Evolutionary conservation across 2,888 invertebrate genomes (phyloP), one percentile per base, ranked within the genome.

Genomic region (Dasypogon diadema): DNA sequence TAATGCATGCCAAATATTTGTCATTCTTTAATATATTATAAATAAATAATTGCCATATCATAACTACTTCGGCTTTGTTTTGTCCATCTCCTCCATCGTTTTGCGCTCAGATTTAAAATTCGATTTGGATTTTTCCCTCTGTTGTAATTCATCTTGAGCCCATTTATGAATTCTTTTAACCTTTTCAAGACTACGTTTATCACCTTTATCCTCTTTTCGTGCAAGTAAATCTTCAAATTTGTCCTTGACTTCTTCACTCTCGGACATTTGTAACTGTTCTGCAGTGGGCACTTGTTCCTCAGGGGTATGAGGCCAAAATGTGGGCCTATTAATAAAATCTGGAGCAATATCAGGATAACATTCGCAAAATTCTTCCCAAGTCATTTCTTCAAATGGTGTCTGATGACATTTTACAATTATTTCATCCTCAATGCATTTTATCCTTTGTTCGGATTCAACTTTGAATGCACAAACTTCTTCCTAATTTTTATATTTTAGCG

Each of bases 381-480:
- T 96, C 96, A 97, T 97, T 82, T 95, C 89, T 21, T 90, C 89
- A 76, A 90, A 93, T 0, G 95, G 92, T 79, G 94, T 85, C 76
- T 95, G 85, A 0, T 87, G 85, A 74, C 90, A 88, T 77, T 93
- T 86, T 34, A 88, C 87, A 0, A 86, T 87, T 4, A 94, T 87
- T 85, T 93, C 89, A 37, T 88, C 86, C 81, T 91, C 85, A 78
- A 88, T 89, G 0, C 34, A 0, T 2, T 60, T 88, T 87, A 86
- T 76, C 75, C 83, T 82, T 2, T 79, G 8, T 21, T 83, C 78
- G 0, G 86, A 86, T 12, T 80, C 78, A 1, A 34, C 76, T 3
- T 82, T 80, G 24, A 77, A 85, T 0, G 77, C 60, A 0, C 30
- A 8, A 16, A 34, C 34, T 5, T 82, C 79, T 1, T 58, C 68